phyloP scores from a whole-genome alignment of 2,888 invertebrate genomes.

The Rhabditophanes sp. region DNA sequence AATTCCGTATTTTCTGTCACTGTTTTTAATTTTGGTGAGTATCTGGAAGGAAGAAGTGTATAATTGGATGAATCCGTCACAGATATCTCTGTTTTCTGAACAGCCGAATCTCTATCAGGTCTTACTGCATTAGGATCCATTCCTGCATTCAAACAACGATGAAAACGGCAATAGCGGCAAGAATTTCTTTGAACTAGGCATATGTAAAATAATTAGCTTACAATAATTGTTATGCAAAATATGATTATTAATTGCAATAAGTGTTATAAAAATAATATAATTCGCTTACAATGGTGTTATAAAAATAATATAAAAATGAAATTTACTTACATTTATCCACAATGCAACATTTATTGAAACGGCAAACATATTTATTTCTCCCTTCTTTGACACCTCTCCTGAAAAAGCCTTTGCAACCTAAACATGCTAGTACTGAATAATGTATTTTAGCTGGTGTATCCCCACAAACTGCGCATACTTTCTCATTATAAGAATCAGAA shows the following conservation, averaged over 20 bases:
- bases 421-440: slow-evolving; percentile 34
- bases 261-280: not conserved
- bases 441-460: slow-evolving; percentile 36
- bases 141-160: slow-evolving; percentile 32
- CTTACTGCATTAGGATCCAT: slow-evolving; percentile 40
- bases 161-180: slow-evolving; percentile 33
- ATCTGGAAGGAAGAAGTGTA: too few species aligned
- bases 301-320: slow-evolving; percentile 1
- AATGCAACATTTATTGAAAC: slow-evolving; percentile 30
- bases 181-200: slow-evolving; percentile 29
- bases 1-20: too few species aligned
- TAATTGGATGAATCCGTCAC: slow-evolving; percentile 59
- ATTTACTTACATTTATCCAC: slow-evolving; percentile 27
- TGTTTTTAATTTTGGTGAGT: too few species aligned
- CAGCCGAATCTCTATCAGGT: slow-evolving; percentile 25
- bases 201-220: not conserved
- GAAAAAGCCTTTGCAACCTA: slow-evolving; percentile 32
- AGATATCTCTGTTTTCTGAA: too few species aligned
- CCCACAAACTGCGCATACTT: too few species aligned
- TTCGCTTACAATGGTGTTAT: too few species aligned
- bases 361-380: slow-evolving; percentile 34
- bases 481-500: too few species aligned
- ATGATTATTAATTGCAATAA: slow-evolving; percentile 1
- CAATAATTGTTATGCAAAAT: not conserved
- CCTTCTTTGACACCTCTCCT: slow-evolving; percentile 37